These are phyloP conservation scores for Drosophila subsilvestris DNA, from an alignment of 2,888 invertebrate species.

Conservation along the genomic window DNA sequence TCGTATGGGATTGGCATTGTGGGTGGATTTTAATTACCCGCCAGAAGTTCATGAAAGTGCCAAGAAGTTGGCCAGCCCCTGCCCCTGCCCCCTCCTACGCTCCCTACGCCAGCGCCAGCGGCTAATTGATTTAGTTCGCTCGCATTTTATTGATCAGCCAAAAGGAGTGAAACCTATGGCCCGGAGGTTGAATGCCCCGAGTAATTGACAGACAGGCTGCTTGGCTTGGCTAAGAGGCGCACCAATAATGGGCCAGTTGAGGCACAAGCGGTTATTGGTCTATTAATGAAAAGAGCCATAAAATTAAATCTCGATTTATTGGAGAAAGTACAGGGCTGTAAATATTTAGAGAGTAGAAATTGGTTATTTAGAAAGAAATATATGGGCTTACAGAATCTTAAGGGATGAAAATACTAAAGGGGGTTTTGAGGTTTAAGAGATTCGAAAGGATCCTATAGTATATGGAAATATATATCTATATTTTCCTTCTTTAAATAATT, in stretches of 20 bases:
- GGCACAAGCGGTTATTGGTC: constrained; percentile 47
- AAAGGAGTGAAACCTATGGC: constrained; percentile 15
- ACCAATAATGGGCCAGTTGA: constrained; percentile 15
- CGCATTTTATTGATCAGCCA: constrained; percentile 51
- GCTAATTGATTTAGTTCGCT: constrained; percentile 63
- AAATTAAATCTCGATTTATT: constrained; percentile 64
- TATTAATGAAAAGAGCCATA: constrained; percentile 71
- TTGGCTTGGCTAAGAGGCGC: background rate
- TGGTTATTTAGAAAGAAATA: constrained; percentile 5
- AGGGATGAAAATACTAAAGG: background rate
- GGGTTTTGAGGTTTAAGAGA: background rate
- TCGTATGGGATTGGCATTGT: constrained; percentile 38
- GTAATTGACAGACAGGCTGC: background rate
- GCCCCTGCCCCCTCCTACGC: too few species aligned
- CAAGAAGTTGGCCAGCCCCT: constrained; percentile 34
- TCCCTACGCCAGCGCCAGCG: constrained; percentile 25
- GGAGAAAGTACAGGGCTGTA: constrained; percentile 1
- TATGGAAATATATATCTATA: too few species aligned
- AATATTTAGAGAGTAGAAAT: background rate
- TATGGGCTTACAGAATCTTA: background rate
- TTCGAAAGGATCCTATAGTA: background rate
- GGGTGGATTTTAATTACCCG: constrained; percentile 63
- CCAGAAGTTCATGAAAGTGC: constrained; percentile 53
- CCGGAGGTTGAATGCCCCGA: constrained; percentile 16
- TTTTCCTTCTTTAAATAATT: too few species aligned